Percentiles rank a stretch among this genome's conserved stretches.
phyloP scores from a whole-genome alignment of 2,113 vertebrate species.

The Podiceps cristatus region DNA sequence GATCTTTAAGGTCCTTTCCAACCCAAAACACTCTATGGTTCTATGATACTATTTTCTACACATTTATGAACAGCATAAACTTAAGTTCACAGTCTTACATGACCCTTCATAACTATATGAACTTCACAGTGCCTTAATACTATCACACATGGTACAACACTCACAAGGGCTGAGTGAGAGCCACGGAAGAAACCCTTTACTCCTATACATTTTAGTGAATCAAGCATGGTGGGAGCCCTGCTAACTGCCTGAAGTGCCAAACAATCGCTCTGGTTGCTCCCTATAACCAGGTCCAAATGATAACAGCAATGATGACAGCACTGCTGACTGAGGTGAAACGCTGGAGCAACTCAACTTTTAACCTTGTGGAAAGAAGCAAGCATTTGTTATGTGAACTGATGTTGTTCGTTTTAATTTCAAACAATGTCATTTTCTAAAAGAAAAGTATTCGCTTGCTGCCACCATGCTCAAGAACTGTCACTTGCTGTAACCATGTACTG shows the following conservation, averaged over 20 bases:
- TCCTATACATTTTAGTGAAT: neutral
- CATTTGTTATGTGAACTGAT: neutral
- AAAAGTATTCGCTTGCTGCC: neutral
- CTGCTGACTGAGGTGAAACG: neutral
- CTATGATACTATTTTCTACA: neutral
- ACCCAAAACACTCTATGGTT: too few species aligned
- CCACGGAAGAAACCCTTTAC: neutral
- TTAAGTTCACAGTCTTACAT: neutral
- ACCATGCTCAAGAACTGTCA: neutral
- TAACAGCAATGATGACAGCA: neutral
- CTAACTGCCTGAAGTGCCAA: neutral
- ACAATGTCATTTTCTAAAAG: neutral
- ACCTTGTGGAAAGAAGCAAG: neutral
- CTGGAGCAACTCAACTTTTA: neutral
- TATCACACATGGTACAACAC: neutral
- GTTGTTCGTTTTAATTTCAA: neutral
- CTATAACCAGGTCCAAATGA: neutral
- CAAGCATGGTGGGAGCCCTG: neutral
- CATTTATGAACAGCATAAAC: neutral
- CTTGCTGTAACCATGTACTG: neutral
- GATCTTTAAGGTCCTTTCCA: too few species aligned
- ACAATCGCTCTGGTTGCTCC: neutral
- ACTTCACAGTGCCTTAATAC: neutral
- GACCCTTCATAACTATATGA: neutral
- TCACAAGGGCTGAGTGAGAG: accelerated